These are phyloP conservation scores for Corythaeola cristata DNA, from an alignment of 2,113 vertebrate genomes.

Conservation along the genomic window DNA sequence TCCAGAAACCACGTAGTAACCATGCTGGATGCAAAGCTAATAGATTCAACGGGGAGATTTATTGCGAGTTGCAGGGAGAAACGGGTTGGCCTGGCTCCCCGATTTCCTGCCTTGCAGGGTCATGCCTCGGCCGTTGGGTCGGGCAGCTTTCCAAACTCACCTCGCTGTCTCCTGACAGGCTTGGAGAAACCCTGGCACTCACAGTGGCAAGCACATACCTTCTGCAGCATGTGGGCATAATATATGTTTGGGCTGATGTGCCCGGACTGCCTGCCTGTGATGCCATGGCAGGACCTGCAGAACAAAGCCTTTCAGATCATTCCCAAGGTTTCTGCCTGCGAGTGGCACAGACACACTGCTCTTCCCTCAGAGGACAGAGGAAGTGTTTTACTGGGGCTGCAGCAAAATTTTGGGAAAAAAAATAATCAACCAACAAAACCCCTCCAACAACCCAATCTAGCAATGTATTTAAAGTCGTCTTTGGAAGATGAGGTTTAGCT, in stretches of 20 bases:
- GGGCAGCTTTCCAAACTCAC: background rate
- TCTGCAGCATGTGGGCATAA: fast-evolving
- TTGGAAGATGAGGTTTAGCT: background rate
- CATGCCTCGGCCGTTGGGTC: background rate
- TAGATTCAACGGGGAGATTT: background rate
- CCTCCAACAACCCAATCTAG: background rate
- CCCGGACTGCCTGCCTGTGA: background rate
- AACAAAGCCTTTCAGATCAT: background rate
- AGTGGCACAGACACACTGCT: background rate
- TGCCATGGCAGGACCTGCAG: background rate
- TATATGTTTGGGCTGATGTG: background rate
- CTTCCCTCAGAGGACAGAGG: background rate
- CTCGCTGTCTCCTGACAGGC: background rate
- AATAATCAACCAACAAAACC: background rate
- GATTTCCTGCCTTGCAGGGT: background rate
- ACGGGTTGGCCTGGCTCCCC: background rate
- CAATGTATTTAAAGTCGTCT: background rate
- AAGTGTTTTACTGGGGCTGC: background rate
- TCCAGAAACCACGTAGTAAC: background rate
- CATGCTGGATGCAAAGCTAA: background rate
- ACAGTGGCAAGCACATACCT: background rate
- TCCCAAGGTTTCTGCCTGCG: background rate
- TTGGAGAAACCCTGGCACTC: background rate
- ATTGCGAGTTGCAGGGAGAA: background rate
- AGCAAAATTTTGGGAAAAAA: background rate